Evolutionary conservation across 2,797 vertebrate species (phyloP).

Genomic region (Gobionotothen gibberifrons): DNA sequence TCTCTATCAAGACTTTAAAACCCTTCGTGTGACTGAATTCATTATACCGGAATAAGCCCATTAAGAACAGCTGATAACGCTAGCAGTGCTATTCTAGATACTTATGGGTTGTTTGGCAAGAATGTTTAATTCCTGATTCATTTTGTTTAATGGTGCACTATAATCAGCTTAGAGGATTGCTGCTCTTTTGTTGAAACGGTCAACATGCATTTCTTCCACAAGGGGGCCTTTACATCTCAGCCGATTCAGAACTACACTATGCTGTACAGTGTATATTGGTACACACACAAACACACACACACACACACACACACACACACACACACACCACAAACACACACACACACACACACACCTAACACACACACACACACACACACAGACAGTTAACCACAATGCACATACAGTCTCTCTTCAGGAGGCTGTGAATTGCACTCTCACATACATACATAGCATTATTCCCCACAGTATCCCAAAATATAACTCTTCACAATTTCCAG

Average conservation of each 20-base stretch:
- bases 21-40: slow-evolving; percentile 50
- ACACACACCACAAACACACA: slow-evolving; percentile 18
- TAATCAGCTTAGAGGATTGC: slow-evolving; percentile 73
- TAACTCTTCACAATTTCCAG: slow-evolving; percentile 37
- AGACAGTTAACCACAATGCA: background rate
- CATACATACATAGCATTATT: slow-evolving; percentile 29
- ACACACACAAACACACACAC: slow-evolving; percentile 12
- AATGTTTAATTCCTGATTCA: slow-evolving; percentile 66
- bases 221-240: slow-evolving; percentile 61
- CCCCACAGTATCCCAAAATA: slow-evolving; percentile 32
- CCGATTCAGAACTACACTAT: slow-evolving; percentile 8
- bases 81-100: slow-evolving; percentile 36
- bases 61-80: slow-evolving; percentile 60
- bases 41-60: slow-evolving; percentile 62
- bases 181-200: slow-evolving; percentile 53
- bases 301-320: slow-evolving; percentile 22
- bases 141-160: slow-evolving; percentile 71
- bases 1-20: slow-evolving; percentile 34
- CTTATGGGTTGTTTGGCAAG: slow-evolving; percentile 56
- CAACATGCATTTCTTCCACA: slow-evolving; percentile 71
- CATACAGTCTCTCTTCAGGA: slow-evolving; percentile 39
- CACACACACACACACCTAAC: slow-evolving; percentile 6
- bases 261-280: slow-evolving; percentile 13
- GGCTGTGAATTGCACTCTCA: slow-evolving; percentile 41
- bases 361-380: no score